Conservation (phyloP, 2,888 invertebrate species). For the Petrolisthes cinctipes region DNA sequence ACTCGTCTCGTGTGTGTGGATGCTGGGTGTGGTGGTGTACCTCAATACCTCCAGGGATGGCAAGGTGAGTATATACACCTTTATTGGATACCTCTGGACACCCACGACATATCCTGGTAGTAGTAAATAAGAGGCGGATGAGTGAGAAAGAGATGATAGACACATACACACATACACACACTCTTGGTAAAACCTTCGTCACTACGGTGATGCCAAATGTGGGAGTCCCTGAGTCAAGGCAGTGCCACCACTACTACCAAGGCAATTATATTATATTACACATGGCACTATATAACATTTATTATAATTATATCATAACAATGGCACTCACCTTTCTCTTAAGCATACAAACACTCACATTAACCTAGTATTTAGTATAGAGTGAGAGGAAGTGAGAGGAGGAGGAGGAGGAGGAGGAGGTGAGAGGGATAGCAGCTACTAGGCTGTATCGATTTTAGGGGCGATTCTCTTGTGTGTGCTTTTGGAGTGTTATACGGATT, state of each 20-base stretch:
- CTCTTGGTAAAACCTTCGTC: no score
- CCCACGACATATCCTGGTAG: neutral
- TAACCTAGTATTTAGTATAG: neutral
- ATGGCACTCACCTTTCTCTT: neutral
- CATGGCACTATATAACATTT: no score
- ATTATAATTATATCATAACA: neutral
- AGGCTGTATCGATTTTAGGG: no score
- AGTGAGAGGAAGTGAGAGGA: neutral
- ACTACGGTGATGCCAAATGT: slow-evolving; percentile 33
- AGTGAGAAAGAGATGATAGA: slow-evolving; percentile 34
- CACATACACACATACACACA: no score
- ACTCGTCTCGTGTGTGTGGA: slow-evolving; percentile 58
- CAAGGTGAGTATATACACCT: slow-evolving; percentile 49
- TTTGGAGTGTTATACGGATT: no score
- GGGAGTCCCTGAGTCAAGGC: neutral
- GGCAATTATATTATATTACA: neutral
- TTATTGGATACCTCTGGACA: neutral
- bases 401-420: neutral
- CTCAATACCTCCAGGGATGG: slow-evolving; percentile 60
- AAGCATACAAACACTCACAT: neutral
- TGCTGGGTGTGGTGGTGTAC: slow-evolving; percentile 56
- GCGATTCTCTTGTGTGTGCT: no score
- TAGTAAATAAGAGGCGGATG: neutral
- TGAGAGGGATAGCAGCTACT: neutral
- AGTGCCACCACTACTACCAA: slow-evolving; percentile 8